Percentiles rank a stretch among this genome's conserved stretches.
Conservation (phyloP, 2,113 vertebrate genomes). For the Hypanus sabinus region DNA sequence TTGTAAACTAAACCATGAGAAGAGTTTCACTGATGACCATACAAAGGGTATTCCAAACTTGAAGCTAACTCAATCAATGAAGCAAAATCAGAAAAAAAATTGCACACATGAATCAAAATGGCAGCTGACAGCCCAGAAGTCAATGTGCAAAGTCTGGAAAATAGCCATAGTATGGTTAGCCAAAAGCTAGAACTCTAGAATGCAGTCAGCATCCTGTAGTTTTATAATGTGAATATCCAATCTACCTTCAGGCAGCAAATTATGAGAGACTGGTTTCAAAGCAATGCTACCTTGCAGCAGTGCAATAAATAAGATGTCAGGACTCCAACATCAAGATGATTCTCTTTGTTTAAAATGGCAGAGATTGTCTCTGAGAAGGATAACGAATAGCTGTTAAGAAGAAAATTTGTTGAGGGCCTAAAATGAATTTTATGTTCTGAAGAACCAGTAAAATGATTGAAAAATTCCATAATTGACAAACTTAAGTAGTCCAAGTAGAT, state of each 20-base stretch:
- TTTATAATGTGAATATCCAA: background rate
- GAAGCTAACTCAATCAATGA: background rate
- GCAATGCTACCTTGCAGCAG: background rate
- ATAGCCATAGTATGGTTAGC: background rate
- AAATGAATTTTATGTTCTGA: background rate
- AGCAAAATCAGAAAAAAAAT: background rate
- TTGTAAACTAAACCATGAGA: background rate
- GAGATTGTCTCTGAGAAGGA: background rate
- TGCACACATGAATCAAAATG: background rate
- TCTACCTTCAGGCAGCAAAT: background rate
- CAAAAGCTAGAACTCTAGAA: background rate
- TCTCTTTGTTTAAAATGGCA: background rate
- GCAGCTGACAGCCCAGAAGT: background rate
- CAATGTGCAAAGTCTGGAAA: background rate
- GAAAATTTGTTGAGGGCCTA: background rate
- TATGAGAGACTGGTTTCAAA: background rate
- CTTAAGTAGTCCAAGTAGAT: background rate
- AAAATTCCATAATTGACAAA: background rate
- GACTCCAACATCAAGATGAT: background rate
- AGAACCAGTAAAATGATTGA: background rate
- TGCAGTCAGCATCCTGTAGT: background rate
- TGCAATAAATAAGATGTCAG: background rate
- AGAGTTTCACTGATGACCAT: background rate
- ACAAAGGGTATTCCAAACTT: background rate
- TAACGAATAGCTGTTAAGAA: background rate